These are phyloP conservation scores for Sebastes kiyomatsui DNA, from an alignment of 2,797 vertebrate genomes.

Conservation along the genomic window DNA sequence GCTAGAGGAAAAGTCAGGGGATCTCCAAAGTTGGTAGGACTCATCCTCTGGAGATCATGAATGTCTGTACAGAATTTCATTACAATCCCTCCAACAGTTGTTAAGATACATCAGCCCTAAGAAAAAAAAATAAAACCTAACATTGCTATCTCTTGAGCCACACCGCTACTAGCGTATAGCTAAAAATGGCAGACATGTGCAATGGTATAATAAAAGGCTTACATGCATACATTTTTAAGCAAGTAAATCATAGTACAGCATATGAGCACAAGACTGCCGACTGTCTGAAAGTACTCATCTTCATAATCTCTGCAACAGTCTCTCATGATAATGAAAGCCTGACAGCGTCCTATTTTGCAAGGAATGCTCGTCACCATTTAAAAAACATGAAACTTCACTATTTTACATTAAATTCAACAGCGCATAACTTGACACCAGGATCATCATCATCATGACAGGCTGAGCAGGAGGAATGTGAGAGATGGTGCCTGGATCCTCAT, in stretches of 20 bases:
- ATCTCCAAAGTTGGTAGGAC: no score
- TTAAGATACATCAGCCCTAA: not conserved
- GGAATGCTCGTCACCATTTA: not conserved
- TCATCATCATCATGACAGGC: slow-evolving; percentile 20
- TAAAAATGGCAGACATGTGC: not conserved
- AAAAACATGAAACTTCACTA: not conserved
- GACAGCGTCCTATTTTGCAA: not conserved
- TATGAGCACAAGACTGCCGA: not conserved
- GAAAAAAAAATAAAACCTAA: not conserved
- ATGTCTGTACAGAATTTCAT: not conserved
- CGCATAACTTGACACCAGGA: slow-evolving; percentile 1
- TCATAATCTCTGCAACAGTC: not conserved
- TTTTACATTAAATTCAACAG: slow-evolving; percentile 9
- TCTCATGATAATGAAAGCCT: not conserved
- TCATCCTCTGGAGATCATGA: not conserved
- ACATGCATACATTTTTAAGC: not conserved
- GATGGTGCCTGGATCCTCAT: slow-evolving; percentile 16
- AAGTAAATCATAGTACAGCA: not conserved
- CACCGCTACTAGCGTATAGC: accelerated
- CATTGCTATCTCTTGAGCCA: not conserved
- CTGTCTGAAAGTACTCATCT: not conserved
- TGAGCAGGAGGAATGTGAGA: slow-evolving; percentile 40
- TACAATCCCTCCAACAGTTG: not conserved
- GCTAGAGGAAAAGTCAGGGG: not conserved
- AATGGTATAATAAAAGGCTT: not conserved